Evolutionary conservation across 2,888 invertebrate genomes (phyloP).

Genomic region (Doris montereyensis): DNA sequence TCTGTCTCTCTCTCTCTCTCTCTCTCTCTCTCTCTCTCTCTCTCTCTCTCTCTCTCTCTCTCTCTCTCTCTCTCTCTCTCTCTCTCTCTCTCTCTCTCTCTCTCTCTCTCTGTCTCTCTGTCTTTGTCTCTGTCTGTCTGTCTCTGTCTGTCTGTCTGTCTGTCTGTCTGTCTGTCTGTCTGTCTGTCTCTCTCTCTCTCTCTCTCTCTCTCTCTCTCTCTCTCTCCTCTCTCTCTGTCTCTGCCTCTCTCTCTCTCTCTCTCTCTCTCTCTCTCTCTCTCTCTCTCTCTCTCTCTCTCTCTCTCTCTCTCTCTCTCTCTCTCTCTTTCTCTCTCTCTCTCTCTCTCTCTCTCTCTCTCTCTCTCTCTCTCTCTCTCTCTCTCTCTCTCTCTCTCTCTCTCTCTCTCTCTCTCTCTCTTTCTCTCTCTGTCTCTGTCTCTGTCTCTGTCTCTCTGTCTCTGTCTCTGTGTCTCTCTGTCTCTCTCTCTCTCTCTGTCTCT

Average conservation of each 20-base stretch:
- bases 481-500: too few relatives aligned
- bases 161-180: constrained; percentile 15
- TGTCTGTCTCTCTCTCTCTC: too few relatives aligned
- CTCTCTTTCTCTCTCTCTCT: not conserved
- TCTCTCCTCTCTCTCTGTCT: constrained; percentile 4
- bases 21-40: too few relatives aligned
- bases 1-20: too few relatives aligned
- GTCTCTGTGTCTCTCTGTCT: too few relatives aligned
- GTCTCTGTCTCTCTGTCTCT: not conserved
- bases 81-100: not conserved
- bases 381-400: constrained; percentile 33
- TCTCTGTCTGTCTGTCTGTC: constrained; percentile 17
- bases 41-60: too few relatives aligned
- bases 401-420: constrained; percentile 29
- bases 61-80: not conserved
- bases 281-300: constrained; percentile 18
- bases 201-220: too few relatives aligned
- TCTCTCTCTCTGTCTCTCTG: constrained; percentile 21
- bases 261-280: not conserved
- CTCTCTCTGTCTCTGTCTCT: constrained; percentile 27
- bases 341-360: not conserved
- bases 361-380: constrained; percentile 3
- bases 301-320: not conserved
- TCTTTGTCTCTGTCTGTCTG: constrained; percentile 14
- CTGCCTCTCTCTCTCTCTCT: constrained; percentile 24